phyloP scores from a whole-genome alignment of 53 echinoderm and acorn worm genomes.

The Mesocentrotus franciscanus region DNA sequence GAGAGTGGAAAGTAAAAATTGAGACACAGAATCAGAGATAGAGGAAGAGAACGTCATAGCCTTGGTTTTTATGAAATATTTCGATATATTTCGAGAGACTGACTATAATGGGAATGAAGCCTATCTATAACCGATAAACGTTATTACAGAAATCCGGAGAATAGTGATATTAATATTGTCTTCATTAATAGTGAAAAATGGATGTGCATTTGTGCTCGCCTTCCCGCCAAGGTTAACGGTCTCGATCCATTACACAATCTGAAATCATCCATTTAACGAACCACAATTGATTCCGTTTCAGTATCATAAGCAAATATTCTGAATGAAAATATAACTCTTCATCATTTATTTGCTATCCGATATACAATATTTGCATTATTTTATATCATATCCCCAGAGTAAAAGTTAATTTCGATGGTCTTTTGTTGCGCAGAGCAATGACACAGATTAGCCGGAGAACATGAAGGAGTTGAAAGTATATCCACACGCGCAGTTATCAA shows the following conservation, averaged over 20 bases:
- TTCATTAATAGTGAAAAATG: not conserved
- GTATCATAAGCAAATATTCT: not conserved
- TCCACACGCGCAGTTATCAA: not conserved
- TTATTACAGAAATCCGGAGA: not conserved
- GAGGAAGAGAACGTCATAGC: too few species aligned
- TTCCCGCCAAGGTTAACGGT: not conserved
- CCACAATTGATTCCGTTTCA: not conserved
- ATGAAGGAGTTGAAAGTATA: not conserved
- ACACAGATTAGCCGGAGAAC: not conserved
- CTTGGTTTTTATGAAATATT: too few species aligned
- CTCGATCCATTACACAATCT: slow-evolving; percentile 36
- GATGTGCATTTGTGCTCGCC: not conserved
- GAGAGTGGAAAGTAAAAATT: not conserved
- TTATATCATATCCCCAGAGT: not conserved
- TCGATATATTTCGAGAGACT: not conserved
- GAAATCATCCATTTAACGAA: slow-evolving; percentile 7
- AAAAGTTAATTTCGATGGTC: not conserved
- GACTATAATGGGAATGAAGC: not conserved
- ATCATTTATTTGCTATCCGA: not conserved
- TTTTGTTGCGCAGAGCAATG: slow-evolving; percentile 40
- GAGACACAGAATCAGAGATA: not conserved
- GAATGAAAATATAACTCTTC: not conserved
- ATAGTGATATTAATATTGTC: not conserved
- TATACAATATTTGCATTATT: not conserved
- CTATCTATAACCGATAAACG: not conserved